These are phyloP conservation scores for Cinclus cinclus DNA, from an alignment of 2,113 vertebrate species.

Conservation along the genomic window DNA sequence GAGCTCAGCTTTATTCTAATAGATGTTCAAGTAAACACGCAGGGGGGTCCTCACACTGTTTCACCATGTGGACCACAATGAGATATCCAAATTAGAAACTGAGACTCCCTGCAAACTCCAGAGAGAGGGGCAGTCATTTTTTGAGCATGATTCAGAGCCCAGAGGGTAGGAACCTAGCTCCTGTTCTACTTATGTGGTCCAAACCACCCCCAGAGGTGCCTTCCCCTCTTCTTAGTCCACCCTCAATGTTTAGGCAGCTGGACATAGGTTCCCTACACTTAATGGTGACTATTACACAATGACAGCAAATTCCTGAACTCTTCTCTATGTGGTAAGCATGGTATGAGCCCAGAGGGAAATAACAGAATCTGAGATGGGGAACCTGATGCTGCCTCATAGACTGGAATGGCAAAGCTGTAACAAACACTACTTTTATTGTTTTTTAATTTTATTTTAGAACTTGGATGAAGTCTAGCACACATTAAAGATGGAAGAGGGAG, in stretches of 20 bases:
- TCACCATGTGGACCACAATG: not conserved
- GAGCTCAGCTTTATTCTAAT: not conserved
- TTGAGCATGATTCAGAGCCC: constrained; percentile 44
- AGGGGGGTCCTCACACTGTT: constrained; percentile 24
- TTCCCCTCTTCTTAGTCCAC: not conserved
- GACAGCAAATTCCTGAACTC: not conserved
- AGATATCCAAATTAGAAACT: constrained; percentile 25
- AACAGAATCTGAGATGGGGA: not conserved
- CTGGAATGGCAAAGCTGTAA: not conserved
- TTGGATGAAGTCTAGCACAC: not conserved
- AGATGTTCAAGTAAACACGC: not conserved
- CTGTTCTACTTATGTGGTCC: constrained; percentile 62
- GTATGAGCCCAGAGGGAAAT: not conserved
- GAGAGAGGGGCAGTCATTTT: not conserved
- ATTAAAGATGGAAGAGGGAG: not conserved
- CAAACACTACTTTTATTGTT: not conserved
- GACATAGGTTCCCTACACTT: not conserved
- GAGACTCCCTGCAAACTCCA: constrained; percentile 18
- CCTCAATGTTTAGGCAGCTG: not conserved
- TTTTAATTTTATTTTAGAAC: not conserved
- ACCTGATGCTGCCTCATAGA: not conserved
- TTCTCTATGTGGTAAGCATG: not conserved
- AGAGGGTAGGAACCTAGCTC: constrained; percentile 44
- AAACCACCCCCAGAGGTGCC: constrained; percentile 28
- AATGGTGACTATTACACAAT: not conserved